Evolutionary conservation across 1,140 invertebrate genomes (phyloP).

Genomic region (Matsumurasca onukii): DNA sequence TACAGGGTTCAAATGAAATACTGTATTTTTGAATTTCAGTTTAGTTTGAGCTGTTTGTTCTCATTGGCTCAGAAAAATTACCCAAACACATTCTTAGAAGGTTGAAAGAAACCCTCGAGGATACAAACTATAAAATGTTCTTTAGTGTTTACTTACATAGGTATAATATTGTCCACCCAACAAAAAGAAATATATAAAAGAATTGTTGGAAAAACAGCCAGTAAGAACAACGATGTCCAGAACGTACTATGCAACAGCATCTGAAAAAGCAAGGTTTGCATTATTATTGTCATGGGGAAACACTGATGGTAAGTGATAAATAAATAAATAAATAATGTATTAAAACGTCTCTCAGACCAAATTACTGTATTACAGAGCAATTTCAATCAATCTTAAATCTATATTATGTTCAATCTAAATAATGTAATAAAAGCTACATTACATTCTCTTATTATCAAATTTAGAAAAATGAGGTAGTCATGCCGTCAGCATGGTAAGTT

Average conservation of each 20-base stretch:
- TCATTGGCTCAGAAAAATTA: not conserved
- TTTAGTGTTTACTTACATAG: not conserved
- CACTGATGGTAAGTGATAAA: not conserved
- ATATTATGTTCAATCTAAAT: not conserved
- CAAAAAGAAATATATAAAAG: not conserved
- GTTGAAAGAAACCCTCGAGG: not conserved
- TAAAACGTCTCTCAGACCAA: not conserved
- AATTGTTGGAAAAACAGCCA: not conserved
- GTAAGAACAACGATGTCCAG: constrained; percentile 20
- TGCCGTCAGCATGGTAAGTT: no score
- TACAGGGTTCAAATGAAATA: not conserved
- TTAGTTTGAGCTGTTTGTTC: not conserved
- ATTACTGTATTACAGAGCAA: not conserved
- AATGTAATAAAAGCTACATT: not conserved
- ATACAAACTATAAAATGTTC: no score
- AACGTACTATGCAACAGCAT: constrained; percentile 18
- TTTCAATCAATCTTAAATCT: no score
- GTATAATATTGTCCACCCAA: not conserved
- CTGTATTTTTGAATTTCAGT: not conserved
- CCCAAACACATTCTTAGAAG: not conserved
- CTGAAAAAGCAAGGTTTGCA: not conserved
- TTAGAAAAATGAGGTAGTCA: no score
- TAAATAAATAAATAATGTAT: not conserved
- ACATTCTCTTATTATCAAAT: not conserved
- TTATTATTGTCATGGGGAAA: not conserved